Evolutionary conservation across 2,797 vertebrate species (phyloP), one percentile per base, ranked within the genome.

Genomic region (Buphagus erythrorhynchus): DNA sequence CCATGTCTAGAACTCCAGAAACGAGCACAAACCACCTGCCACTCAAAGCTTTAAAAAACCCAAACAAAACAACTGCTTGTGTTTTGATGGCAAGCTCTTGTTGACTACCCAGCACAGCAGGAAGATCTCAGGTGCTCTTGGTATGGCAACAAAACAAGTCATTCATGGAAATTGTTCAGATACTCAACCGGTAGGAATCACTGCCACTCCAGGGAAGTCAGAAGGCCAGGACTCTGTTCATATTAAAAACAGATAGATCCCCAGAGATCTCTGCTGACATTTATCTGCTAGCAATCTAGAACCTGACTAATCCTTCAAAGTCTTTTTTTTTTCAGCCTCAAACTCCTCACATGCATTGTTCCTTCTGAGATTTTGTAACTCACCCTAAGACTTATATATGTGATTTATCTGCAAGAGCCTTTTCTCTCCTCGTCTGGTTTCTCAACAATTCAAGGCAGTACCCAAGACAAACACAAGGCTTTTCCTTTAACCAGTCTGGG

Each of bases 221-320:
- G 43, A 68, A 91, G 68, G 67, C 57, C 82, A 81, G 54, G 74
- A 71, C 8, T 5, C 38, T 65, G 28, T 20, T 49, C 13, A 14
- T 49, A 82, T 68, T 33, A 83, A 95, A 82, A 74, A 74, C 1
- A 79, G 7, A 74, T 13, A 88, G 63, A 61, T 66, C 46, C 54
- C 54, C 57, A 22, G 72, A 83, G 77, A 75, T 35, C 31, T 42
- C 58, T 48, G n/a, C 61, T 86, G 77, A 80, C 11, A 8, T 86
- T 74, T 77, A 95, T 74, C 86, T 75, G 78, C 72, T 48, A 51
- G 73, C 58, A 46, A 75, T 83, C 90, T 90, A 90, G 75, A 95
- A 87, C 42, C 86, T 65, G 25, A 86, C n/a, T 92, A 80, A 91
- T 74, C 38, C 78, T 91, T 88, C 78, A 45, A 87, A 91, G 46